Evolutionary conservation across 2,888 invertebrate species (phyloP).

Genomic region (Tetragonula carbonaria): DNA sequence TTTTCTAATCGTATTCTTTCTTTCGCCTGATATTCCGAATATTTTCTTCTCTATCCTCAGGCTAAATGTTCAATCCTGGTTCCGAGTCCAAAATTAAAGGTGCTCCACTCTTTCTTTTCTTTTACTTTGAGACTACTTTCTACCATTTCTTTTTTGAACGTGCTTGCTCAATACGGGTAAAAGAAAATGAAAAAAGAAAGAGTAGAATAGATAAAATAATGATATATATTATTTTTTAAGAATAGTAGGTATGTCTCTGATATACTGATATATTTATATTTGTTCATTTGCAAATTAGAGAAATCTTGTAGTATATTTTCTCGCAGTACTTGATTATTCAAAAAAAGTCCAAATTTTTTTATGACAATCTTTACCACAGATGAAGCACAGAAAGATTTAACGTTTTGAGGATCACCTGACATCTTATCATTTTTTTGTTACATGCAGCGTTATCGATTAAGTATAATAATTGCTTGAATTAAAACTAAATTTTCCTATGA

Average conservation of each 20-base stretch:
- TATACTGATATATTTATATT: neutral
- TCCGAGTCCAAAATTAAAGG: slow-evolving; percentile 26
- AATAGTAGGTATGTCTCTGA: neutral
- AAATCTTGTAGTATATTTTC: neutral
- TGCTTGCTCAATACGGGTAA: neutral
- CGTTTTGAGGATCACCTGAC: too few species aligned
- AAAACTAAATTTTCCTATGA: too few species aligned
- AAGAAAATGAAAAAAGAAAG: neutral
- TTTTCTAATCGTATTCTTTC: neutral
- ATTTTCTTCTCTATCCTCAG: slow-evolving; percentile 15
- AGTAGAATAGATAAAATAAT: neutral
- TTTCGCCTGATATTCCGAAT: neutral
- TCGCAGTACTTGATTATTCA: neutral
- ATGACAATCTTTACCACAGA: neutral
- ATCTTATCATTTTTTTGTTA: too few species aligned
- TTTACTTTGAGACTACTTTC: neutral
- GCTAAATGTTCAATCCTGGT: slow-evolving; percentile 18
- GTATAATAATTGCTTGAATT: too few species aligned
- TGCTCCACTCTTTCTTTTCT: neutral
- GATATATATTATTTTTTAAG: neutral
- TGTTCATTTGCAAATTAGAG: neutral
- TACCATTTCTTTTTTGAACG: neutral
- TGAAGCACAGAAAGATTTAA: too few species aligned
- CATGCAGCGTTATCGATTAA: too few species aligned
- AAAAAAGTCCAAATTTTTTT: neutral